A percentile compares a stretch with the other conserved stretches of the same genome.
These are phyloP conservation scores for Zaprionus kolodkinae DNA, from an alignment of 1,140 invertebrate genomes.

Conservation along the genomic window DNA sequence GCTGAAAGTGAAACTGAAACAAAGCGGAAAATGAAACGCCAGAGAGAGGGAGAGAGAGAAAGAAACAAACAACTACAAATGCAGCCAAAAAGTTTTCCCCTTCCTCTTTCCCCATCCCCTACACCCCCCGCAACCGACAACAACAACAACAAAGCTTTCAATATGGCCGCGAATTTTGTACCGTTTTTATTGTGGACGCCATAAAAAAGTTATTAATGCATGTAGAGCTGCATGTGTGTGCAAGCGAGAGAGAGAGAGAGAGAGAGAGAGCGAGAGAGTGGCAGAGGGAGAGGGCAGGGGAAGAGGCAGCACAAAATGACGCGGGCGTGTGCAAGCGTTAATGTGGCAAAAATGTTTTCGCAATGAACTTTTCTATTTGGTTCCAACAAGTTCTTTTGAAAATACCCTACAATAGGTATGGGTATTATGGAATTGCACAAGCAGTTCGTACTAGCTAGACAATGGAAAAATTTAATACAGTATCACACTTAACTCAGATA, in stretches of 20 bases:
- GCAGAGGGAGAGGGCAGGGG: slow-evolving; percentile 28
- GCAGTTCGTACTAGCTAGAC: not conserved
- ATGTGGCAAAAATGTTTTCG: slow-evolving; percentile 78
- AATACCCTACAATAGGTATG: not conserved
- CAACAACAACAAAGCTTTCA: slow-evolving; percentile 46
- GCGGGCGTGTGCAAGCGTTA: slow-evolving; percentile 78
- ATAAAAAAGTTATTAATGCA: slow-evolving; percentile 80
- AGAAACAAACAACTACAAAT: slow-evolving; percentile 33
- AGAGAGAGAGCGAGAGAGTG: not conserved
- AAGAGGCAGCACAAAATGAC: slow-evolving; percentile 53
- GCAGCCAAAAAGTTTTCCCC: slow-evolving; percentile 46
- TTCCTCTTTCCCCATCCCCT: slow-evolving; percentile 36
- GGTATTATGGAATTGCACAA: not conserved
- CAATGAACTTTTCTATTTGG: slow-evolving; percentile 60
- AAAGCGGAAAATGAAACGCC: not conserved
- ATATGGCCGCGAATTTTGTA: slow-evolving; percentile 76
- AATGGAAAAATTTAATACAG: not conserved
- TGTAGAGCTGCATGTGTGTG: slow-evolving; percentile 1
- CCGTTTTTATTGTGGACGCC: slow-evolving; percentile 73
- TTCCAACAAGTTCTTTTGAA: slow-evolving; percentile 28
- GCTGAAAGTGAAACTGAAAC: slow-evolving; percentile 4
- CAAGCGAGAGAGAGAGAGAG: not conserved
- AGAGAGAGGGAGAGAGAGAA: not conserved
- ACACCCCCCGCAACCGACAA: not conserved
- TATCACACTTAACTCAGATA: no score